Base-by-base conservation (phyloP, 1,140 invertebrate genomes). In the Drosophila subobscura region DNA sequence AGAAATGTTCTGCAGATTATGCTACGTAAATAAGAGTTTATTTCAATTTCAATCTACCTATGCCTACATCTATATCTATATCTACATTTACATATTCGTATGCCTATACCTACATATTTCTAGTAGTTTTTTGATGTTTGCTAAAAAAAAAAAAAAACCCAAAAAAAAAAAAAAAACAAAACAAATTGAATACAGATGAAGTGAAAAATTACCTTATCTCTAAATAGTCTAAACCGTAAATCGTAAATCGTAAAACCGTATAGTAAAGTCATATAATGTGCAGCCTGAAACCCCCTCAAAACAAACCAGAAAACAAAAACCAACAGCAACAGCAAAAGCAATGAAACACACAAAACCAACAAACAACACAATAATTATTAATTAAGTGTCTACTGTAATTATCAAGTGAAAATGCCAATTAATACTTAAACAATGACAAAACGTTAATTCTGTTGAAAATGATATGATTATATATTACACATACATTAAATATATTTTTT, bases 121-220 rank as follows among this genome's bases (percentile, higher is more conserved):
- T 72, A 86, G 78, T 86, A 86, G 83, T 88, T 78, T 54, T 37
- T 86, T 65, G 70, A 75, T 88, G 83, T 88, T 66, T 88, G 68
- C 74, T 86, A 86, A 81, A 85, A 55, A 45, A 49, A 53, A 59
- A 50, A 27, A 57, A 37, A 61, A 75, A 44, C 12, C 44, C 56
- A 37, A 46, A 33, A 60, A 56, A 55, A 23, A 55, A 60, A 64
- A 41, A 41, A 52, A 29, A 64, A 41, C 27, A n/a, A 64, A 64
- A 70, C 8, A 41, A 65, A 51, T 27, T 50, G 41, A 72, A 79
- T 54, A 76, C 52, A 29, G 42, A 72, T 52, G 22, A 41, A 52
- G 2, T 46, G 20, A 20, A 51, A 0, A 25, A 45, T 40, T 57
- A 52, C 40, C 53, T 67, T 55, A 50, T 55, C 58, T 58, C 33